Conservation (phyloP, 2,888 invertebrate species). For the Halictus quadricinctus region DNA sequence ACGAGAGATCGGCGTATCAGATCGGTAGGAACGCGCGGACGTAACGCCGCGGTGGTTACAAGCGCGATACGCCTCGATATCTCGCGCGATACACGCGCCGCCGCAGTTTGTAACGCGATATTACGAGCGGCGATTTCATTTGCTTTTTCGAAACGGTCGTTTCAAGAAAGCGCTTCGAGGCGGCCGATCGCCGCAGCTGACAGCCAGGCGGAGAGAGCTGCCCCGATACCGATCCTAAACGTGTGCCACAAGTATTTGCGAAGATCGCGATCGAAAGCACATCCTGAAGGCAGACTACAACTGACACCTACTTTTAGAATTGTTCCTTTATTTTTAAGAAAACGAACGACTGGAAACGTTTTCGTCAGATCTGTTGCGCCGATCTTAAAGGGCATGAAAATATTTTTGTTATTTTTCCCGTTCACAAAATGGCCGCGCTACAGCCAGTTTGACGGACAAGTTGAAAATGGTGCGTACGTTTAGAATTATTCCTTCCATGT, state of each 20-base stretch:
- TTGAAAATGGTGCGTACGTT: no score
- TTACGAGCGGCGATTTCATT: slow-evolving; percentile 13
- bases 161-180: slow-evolving; percentile 7
- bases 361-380: background rate
- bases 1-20: slow-evolving; percentile 8
- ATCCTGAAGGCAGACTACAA: background rate
- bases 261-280: background rate
- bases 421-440: background rate
- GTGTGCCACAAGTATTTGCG: background rate
- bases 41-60: slow-evolving; percentile 10
- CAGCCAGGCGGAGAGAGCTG: background rate
- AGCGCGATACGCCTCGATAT: slow-evolving; percentile 16
- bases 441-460: background rate
- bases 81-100: background rate
- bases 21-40: slow-evolving; percentile 12
- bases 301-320: background rate
- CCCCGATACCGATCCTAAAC: slow-evolving; percentile 2
- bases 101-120: background rate
- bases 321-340: background rate
- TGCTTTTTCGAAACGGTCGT: slow-evolving; percentile 10
- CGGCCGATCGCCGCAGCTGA: background rate
- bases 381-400: background rate
- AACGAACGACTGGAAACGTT: background rate
- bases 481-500: no score
- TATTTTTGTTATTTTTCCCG: background rate